Percentiles rank a stretch among this genome's conserved stretches.
Evolutionary conservation across 1,140 invertebrate genomes (phyloP).

Genomic region (Anoplophora glabripennis): DNA sequence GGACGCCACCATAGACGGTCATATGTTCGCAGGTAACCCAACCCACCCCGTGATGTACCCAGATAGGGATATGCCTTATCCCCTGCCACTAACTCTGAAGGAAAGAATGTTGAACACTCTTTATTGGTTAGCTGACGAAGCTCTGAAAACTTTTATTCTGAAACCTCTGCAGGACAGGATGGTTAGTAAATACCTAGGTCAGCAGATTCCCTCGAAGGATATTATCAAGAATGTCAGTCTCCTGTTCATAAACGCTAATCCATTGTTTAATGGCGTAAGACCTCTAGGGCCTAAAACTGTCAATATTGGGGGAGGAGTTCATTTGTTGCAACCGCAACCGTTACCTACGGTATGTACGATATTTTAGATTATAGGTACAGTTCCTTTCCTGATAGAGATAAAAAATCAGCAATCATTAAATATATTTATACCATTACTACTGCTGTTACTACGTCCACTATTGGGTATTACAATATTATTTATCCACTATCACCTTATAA

Average conservation of each 20-base stretch:
- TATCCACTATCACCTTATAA: too few relatives aligned
- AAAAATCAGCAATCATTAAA: too few relatives aligned
- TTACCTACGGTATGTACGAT: neutral
- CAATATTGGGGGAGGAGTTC: too few relatives aligned
- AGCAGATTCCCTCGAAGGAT: constrained; percentile 47
- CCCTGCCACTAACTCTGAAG: neutral
- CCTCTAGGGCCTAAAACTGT: constrained; percentile 51
- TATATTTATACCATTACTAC: too few relatives aligned
- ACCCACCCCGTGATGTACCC: constrained; percentile 4
- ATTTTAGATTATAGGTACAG: neutral
- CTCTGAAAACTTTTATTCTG: constrained; percentile 11
- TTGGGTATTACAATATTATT: too few relatives aligned
- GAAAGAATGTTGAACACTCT: neutral
- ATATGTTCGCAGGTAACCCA: constrained; percentile 19
- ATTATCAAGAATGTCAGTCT: constrained; percentile 52
- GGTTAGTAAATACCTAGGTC: constrained; percentile 47
- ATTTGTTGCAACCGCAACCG: too few relatives aligned
- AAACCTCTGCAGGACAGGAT: constrained; percentile 36
- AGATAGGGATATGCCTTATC: constrained; percentile 4
- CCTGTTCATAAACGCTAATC: constrained; percentile 54
- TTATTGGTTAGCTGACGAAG: neutral
- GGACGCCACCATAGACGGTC: constrained; percentile 22
- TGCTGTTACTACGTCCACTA: too few relatives aligned
- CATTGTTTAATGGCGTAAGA: constrained; percentile 47
- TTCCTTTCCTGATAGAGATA: too few relatives aligned